Conservation (phyloP, 53 echinoderm and acorn worm genomes). For the Holothuria scabra region DNA sequence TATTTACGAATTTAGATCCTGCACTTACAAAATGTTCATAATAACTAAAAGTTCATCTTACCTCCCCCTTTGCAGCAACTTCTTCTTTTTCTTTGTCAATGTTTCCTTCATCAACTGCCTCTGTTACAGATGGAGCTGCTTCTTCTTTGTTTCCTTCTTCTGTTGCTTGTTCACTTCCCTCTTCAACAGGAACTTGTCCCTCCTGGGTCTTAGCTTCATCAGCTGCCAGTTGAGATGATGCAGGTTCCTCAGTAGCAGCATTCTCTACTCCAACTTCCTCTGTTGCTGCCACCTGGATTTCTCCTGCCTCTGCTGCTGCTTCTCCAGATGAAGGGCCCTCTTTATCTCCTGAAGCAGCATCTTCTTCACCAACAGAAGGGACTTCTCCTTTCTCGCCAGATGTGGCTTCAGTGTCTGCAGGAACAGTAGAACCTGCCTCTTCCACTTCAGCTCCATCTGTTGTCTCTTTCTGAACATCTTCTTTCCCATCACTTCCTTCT, state of each 20-base stretch:
- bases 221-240: neutral
- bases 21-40: no score
- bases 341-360: neutral
- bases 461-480: slow-evolving; percentile 31
- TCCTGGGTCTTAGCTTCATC: slow-evolving; percentile 42
- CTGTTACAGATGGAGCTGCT: no score
- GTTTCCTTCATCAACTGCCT: no score
- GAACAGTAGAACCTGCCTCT: slow-evolving; percentile 7
- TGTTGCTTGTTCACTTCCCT: neutral
- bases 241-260: neutral
- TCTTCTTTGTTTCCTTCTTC: no score
- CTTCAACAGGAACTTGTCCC: slow-evolving; percentile 9
- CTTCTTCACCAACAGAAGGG: neutral
- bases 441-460: slow-evolving; percentile 17
- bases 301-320: neutral
- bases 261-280: neutral
- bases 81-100: no score
- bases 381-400: neutral
- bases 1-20: no score
- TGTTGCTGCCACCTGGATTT: neutral
- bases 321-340: neutral
- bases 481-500: neutral
- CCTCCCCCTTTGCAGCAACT: no score
- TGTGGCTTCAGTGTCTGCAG: neutral
- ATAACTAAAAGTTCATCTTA: no score